These are phyloP conservation scores for Psittacara wagleri DNA, from an alignment of 2,113 vertebrate species.

Conservation along the genomic window DNA sequence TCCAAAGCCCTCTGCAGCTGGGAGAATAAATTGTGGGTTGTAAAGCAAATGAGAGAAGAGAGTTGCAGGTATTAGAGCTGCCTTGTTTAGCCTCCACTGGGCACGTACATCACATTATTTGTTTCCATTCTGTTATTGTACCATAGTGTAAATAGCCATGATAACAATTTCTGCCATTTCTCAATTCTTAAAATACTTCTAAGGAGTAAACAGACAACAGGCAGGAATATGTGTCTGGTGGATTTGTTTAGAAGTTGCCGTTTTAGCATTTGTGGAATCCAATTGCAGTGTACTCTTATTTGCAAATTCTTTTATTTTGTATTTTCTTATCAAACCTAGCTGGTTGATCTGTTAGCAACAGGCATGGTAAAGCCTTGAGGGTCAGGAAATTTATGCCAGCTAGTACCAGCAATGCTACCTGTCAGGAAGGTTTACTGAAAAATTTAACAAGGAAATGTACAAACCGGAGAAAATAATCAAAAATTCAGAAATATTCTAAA, in stretches of 20 bases:
- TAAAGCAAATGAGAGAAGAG: not conserved
- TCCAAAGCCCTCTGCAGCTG: not conserved
- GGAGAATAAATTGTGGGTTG: not conserved
- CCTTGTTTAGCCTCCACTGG: not conserved
- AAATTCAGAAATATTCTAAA: not conserved
- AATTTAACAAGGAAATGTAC: not conserved
- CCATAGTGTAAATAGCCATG: not conserved
- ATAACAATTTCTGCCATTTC: not conserved
- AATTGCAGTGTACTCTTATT: not conserved
- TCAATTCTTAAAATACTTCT: not conserved
- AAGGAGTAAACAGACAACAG: not conserved
- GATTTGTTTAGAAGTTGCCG: not conserved
- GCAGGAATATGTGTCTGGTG: not conserved
- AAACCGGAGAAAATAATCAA: not conserved
- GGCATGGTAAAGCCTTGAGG: not conserved
- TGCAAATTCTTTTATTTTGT: not conserved
- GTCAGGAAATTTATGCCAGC: not conserved
- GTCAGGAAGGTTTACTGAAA: not conserved
- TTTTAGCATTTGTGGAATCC: not conserved
- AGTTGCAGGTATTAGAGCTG: not conserved
- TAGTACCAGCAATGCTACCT: not conserved
- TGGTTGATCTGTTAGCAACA: not conserved
- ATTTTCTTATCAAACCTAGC: not conserved
- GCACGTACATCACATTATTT: accelerated
- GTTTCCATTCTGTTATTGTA: not conserved